Percentiles rank a stretch among this genome's conserved stretches.
Evolutionary conservation across 1,140 invertebrate genomes (phyloP).

Genomic region (Globodera rostochiensis): DNA sequence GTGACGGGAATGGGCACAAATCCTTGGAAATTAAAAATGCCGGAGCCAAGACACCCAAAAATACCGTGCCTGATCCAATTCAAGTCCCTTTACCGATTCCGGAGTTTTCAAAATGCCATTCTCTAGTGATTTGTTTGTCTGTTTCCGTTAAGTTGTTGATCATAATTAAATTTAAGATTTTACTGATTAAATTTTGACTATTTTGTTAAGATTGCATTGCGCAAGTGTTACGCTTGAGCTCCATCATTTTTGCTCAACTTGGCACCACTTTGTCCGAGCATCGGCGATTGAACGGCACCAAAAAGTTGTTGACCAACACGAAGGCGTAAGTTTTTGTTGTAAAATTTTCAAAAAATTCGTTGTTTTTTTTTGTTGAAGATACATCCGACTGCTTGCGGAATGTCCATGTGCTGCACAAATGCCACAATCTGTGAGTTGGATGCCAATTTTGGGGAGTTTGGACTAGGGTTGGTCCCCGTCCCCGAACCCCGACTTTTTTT

Average conservation of each 20-base stretch:
- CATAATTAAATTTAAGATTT: too few relatives aligned
- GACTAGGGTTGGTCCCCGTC: too few relatives aligned
- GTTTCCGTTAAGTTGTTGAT: too few relatives aligned
- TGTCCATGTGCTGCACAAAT: conserved; percentile 36
- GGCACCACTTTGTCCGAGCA: background rate
- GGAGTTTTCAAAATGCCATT: too few relatives aligned
- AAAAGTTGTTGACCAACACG: conserved; percentile 24
- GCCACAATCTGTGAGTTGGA: conserved; percentile 15
- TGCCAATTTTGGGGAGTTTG: too few relatives aligned
- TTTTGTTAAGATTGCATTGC: conserved; percentile 4
- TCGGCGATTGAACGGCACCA: conserved; percentile 1
- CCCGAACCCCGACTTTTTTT: too few relatives aligned
- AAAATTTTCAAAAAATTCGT: background rate
- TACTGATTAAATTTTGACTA: too few relatives aligned
- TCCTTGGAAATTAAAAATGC: background rate
- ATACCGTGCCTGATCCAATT: too few relatives aligned
- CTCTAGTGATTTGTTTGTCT: too few relatives aligned
- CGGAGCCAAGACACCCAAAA: too few relatives aligned
- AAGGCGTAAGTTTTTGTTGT: background rate
- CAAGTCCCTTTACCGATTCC: too few relatives aligned
- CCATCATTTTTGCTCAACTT: background rate
- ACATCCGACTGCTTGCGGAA: conserved; percentile 20
- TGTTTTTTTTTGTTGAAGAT: background rate
- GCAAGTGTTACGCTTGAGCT: conserved; percentile 23
- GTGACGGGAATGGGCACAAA: conserved; percentile 10